Evolutionary conservation across 2,113 vertebrate species (phyloP).

Genomic region (Dromas ardeola): DNA sequence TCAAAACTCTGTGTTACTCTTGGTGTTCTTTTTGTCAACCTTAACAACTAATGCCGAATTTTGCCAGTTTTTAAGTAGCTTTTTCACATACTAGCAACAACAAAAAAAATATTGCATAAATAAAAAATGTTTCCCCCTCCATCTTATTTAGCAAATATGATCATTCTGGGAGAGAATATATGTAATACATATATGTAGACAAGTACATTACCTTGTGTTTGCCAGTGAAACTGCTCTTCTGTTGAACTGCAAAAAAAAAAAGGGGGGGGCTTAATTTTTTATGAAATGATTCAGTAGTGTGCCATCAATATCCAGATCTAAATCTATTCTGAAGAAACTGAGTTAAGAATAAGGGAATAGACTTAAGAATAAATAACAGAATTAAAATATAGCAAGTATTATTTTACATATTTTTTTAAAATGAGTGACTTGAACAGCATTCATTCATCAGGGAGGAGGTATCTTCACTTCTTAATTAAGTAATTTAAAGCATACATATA

Average conservation of each 20-base stretch:
- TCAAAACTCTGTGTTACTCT: not conserved
- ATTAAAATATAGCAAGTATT: not conserved
- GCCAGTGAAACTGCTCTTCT: conserved; percentile 97
- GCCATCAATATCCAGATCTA: not conserved
- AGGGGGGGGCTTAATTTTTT: not conserved
- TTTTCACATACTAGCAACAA: not conserved
- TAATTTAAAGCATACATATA: not conserved
- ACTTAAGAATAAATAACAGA: not conserved
- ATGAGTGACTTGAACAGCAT: not conserved
- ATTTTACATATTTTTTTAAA: too few relatives aligned
- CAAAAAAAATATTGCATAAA: conserved; percentile 1
- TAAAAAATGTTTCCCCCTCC: not conserved
- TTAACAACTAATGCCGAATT: not conserved
- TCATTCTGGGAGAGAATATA: not conserved
- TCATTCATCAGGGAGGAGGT: not conserved
- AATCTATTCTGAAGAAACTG: not conserved
- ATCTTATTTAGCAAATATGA: not conserved
- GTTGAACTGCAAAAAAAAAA: conserved; percentile 83
- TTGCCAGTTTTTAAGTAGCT: not conserved
- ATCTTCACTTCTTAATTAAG: not conserved
- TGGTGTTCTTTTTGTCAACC: not conserved
- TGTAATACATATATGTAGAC: not conserved
- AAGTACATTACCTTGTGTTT: conserved; percentile 87
- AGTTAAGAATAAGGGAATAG: not conserved
- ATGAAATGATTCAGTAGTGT: not conserved